Conservation (phyloP, 2,888 invertebrate genomes). For the Torymus auratus region DNA sequence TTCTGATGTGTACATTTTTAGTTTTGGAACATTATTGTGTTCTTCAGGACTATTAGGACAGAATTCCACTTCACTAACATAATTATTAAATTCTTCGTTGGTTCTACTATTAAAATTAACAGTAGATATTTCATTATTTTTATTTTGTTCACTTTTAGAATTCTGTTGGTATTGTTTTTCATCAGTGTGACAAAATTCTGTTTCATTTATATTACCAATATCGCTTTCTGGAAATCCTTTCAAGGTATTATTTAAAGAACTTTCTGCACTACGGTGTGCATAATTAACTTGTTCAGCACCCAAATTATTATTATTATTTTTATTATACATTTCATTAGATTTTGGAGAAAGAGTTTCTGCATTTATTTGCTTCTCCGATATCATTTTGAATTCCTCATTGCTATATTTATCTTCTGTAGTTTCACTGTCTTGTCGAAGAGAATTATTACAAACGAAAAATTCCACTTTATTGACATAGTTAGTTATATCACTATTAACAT, state of each 20-base stretch:
- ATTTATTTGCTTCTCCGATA: too few relatives aligned
- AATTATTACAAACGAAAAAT: constrained; percentile 1
- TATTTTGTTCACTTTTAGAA: neutral
- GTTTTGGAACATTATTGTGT: too few relatives aligned
- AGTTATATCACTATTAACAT: neutral
- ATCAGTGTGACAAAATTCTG: constrained; percentile 9
- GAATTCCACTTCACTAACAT: too few relatives aligned
- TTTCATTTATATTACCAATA: constrained; percentile 34
- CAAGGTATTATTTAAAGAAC: constrained; percentile 36
- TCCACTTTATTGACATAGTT: constrained; percentile 18
- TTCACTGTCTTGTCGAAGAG: neutral
- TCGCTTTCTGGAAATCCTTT: constrained; percentile 19
- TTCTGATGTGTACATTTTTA: neutral
- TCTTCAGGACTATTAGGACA: too few relatives aligned
- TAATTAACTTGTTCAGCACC: neutral
- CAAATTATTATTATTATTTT: neutral
- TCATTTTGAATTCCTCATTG: too few relatives aligned
- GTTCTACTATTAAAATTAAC: neutral
- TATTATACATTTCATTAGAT: neutral
- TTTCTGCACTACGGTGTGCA: constrained; percentile 8
- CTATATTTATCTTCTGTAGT: too few relatives aligned
- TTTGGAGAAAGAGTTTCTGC: too few relatives aligned
- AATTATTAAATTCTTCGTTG: neutral
- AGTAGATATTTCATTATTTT: neutral
- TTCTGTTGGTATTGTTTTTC: neutral